phyloP scores from a whole-genome alignment of 2,888 invertebrate genomes.

The Volucella bombylans region DNA sequence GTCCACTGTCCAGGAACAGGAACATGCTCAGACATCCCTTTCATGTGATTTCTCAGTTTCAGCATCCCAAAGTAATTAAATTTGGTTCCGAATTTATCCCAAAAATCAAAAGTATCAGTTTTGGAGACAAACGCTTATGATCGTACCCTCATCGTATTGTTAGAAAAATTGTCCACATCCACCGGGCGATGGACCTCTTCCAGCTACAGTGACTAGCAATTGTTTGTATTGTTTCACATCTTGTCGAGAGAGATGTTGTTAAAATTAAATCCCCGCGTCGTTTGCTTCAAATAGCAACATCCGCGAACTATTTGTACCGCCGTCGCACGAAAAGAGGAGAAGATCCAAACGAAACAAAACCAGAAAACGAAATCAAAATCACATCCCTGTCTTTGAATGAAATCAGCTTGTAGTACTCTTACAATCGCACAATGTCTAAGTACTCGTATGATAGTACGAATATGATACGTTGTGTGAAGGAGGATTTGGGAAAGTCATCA shows the following conservation, averaged over 20 bases:
- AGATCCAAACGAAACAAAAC: constrained; percentile 52
- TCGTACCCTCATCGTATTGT: not conserved
- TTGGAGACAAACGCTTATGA: constrained; percentile 7
- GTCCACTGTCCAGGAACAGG: not conserved
- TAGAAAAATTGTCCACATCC: too few species aligned
- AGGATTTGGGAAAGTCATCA: constrained; percentile 25
- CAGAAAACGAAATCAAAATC: constrained; percentile 47
- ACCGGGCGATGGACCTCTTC: not conserved
- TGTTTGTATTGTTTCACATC: not conserved
- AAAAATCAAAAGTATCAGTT: constrained; percentile 35
- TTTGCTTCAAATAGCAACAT: constrained; percentile 35
- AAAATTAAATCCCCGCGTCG: constrained; percentile 31
- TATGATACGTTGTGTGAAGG: not conserved
- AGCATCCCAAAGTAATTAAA: constrained; percentile 22
- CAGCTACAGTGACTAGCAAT: not conserved
- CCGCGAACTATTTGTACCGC: not conserved
- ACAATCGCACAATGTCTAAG: not conserved
- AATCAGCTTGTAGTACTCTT: too few species aligned
- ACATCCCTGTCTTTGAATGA: constrained; percentile 20
- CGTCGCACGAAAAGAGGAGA: constrained; percentile 22
- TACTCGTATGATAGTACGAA: too few species aligned
- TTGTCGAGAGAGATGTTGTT: constrained; percentile 9
- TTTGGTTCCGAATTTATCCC: not conserved
- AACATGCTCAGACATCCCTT: not conserved
- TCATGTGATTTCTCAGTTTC: constrained; percentile 28